Percentiles rank a stretch among this genome's conserved stretches.
Evolutionary conservation across 2,888 invertebrate genomes (phyloP).

Genomic region (Eupithecia inturbata): DNA sequence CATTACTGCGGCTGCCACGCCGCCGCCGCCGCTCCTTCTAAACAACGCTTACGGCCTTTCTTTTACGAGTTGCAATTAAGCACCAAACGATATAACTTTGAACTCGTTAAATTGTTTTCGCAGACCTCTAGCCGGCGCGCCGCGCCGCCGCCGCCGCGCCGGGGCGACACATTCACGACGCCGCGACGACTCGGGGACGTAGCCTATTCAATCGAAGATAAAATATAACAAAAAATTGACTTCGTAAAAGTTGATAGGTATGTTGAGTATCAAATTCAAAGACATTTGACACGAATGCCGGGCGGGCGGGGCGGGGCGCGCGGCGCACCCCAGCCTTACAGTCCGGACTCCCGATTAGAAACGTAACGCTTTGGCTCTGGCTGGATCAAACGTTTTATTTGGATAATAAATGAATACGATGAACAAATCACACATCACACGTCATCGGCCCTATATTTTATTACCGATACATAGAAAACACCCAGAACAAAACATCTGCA

Average conservation of each 20-base stretch:
- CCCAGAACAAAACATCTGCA: no score
- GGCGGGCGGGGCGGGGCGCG: no score
- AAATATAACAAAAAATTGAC: neutral
- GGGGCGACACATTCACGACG: neutral
- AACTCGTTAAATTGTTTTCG: conserved; percentile 54
- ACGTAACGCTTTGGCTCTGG: no score
- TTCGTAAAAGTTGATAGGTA: neutral
- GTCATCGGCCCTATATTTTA: no score
- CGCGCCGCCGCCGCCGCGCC: no score
- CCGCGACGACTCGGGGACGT: neutral
- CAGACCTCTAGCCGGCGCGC: conserved; percentile 27
- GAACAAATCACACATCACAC: no score
- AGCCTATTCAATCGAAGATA: neutral
- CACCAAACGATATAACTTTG: conserved; percentile 56
- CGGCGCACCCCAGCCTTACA: neutral
- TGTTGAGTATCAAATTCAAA: neutral
- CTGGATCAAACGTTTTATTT: no score
- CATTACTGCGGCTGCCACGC: conserved; percentile 42
- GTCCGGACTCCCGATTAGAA: no score
- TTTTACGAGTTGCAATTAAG: conserved; percentile 62
- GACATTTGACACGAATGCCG: neutral
- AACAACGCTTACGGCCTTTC: conserved; percentile 58
- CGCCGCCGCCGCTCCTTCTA: conserved; percentile 42
- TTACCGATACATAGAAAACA: no score
- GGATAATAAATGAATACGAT: no score